These are phyloP conservation scores for Penaeus japonicus DNA, from an alignment of 1,140 invertebrate genomes.

Conservation along the genomic window DNA sequence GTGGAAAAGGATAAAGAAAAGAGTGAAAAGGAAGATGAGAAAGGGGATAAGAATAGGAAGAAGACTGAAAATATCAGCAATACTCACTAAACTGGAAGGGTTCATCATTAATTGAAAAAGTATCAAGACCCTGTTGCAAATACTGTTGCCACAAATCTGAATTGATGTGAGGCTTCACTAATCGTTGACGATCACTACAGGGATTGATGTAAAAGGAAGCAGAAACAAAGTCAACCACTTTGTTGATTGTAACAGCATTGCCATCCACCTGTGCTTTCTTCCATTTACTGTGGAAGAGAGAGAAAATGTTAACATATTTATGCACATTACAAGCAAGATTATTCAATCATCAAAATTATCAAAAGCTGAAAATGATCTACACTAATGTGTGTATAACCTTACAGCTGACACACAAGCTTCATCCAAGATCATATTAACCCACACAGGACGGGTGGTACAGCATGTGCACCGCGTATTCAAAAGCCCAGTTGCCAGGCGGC, in stretches of 20 bases:
- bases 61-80: slow-evolving; percentile 32
- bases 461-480: too few relatives aligned
- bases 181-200: slow-evolving; percentile 61
- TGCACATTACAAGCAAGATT: not conserved
- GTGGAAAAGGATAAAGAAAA: not conserved
- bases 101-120: slow-evolving; percentile 77
- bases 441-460: too few relatives aligned
- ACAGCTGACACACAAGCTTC: too few relatives aligned
- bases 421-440: too few relatives aligned
- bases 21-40: not conserved
- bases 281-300: slow-evolving; percentile 74
- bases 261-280: slow-evolving; percentile 75
- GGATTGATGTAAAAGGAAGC: slow-evolving; percentile 82
- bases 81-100: slow-evolving; percentile 79
- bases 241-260: slow-evolving; percentile 75
- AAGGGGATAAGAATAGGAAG: not conserved
- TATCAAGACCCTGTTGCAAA: slow-evolving; percentile 73
- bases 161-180: slow-evolving; percentile 65
- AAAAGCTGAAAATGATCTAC: not conserved
- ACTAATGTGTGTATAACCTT: too few relatives aligned
- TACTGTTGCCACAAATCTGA: slow-evolving; percentile 74
- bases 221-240: slow-evolving; percentile 79
- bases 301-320: not conserved
- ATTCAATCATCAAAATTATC: not conserved
- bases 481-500: too few relatives aligned